These are phyloP conservation scores for Bombus waltoni DNA, from an alignment of 1,140 invertebrate species.

Conservation along the genomic window DNA sequence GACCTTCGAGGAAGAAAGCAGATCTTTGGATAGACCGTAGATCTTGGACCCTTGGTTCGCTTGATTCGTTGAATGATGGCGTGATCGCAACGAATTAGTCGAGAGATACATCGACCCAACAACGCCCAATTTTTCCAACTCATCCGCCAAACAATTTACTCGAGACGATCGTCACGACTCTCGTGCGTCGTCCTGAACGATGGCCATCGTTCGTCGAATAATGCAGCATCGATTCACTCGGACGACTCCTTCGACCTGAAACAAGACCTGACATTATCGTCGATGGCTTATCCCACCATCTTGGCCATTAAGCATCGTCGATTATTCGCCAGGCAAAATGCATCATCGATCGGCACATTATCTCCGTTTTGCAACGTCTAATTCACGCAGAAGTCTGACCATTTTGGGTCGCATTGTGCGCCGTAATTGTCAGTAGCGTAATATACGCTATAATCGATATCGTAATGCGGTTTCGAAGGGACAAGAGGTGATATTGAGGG, in stretches of 20 bases:
- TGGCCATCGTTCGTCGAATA: background rate
- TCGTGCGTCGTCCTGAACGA: background rate
- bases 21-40: too few relatives aligned
- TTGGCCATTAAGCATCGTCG: conserved; percentile 33
- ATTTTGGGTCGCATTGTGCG: conserved; percentile 28
- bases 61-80: too few relatives aligned
- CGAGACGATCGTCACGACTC: background rate
- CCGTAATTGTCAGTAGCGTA: conserved; percentile 37
- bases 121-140: background rate
- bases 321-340: conserved; percentile 16
- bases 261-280: background rate
- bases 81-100: too few relatives aligned
- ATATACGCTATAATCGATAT: conserved; percentile 45
- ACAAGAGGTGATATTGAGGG: background rate
- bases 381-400: conserved; percentile 29
- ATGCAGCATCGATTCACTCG: background rate
- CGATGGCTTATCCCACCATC: background rate
- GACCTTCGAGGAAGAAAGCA: too few relatives aligned
- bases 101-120: background rate
- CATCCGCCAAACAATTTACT: background rate
- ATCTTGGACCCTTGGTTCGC: too few relatives aligned
- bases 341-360: conserved; percentile 12
- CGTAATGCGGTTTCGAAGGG: conserved; percentile 28
- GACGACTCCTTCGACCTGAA: background rate
- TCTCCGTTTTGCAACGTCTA: conserved; percentile 19